Conservation (phyloP, 2,797 vertebrate genomes). For the Sphaeramia orbicularis region DNA sequence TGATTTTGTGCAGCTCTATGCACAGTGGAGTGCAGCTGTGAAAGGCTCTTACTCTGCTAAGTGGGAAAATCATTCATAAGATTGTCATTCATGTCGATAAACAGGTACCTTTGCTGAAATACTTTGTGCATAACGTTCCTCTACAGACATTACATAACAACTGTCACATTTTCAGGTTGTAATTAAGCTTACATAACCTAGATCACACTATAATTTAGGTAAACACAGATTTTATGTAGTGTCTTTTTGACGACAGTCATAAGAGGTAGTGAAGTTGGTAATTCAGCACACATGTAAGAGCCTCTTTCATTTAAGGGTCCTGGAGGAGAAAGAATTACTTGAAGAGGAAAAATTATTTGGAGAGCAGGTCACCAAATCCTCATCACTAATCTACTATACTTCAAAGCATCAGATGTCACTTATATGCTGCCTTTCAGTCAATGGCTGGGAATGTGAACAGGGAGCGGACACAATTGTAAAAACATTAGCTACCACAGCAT, state of each 20-base stretch:
- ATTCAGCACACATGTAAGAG: constrained; percentile 42
- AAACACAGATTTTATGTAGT: constrained; percentile 20
- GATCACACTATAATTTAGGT: constrained; percentile 35
- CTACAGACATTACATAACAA: constrained; percentile 42
- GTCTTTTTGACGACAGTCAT: constrained; percentile 39
- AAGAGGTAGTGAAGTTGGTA: constrained; percentile 30
- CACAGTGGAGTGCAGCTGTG: constrained; percentile 36
- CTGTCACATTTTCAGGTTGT: constrained; percentile 37
- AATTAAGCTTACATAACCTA: constrained; percentile 55
- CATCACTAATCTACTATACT: constrained; percentile 61
- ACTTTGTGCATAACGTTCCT: constrained; percentile 5
- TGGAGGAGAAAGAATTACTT: constrained; percentile 49
- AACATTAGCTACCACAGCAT: constrained; percentile 52
- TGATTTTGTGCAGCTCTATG: constrained; percentile 33
- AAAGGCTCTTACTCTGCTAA: constrained; percentile 49
- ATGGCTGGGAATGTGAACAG: constrained; percentile 42
- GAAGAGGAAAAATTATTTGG: constrained; percentile 46
- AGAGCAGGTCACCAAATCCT: constrained; percentile 50
- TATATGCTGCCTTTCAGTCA: constrained; percentile 52
- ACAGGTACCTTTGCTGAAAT: constrained; percentile 22
- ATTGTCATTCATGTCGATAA: constrained; percentile 41
- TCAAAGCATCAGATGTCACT: constrained; percentile 68
- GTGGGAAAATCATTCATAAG: constrained; percentile 64
- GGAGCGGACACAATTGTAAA: constrained; percentile 55
- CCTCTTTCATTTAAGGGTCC: constrained; percentile 61